phyloP scores from a whole-genome alignment of 2,113 vertebrate genomes.

The Zosterops pallidus region DNA sequence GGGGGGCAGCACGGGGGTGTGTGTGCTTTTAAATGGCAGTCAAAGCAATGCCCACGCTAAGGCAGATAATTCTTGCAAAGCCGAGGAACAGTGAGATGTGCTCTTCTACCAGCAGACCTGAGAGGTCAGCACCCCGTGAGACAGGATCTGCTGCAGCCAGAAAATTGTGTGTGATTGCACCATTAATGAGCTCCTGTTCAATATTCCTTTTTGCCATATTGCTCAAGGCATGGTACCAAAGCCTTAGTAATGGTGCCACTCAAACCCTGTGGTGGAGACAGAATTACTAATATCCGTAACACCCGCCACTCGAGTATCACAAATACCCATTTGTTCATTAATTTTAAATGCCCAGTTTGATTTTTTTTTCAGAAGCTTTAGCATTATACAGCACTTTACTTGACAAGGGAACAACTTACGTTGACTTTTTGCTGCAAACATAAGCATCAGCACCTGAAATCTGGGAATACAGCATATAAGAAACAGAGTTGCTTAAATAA shows the following conservation, averaged over 20 bases:
- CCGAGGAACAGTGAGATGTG: background rate
- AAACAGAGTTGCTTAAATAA: background rate
- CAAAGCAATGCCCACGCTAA: background rate
- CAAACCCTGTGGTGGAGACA: slow-evolving; percentile 22
- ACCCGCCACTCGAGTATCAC: background rate
- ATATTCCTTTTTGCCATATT: slow-evolving; percentile 27
- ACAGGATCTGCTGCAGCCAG: background rate
- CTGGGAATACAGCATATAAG: background rate
- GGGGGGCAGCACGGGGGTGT: too few relatives aligned
- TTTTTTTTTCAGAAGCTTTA: background rate
- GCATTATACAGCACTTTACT: slow-evolving; percentile 6
- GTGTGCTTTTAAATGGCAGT: background rate
- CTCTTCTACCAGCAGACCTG: background rate
- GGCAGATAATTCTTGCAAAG: background rate
- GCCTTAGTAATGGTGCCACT: background rate
- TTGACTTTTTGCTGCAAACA: background rate
- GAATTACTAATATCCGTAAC: slow-evolving; percentile 3
- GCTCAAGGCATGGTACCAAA: slow-evolving; percentile 30
- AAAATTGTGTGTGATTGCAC: background rate
- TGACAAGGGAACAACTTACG: background rate
- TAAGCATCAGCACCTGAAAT: background rate
- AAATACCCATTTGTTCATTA: slow-evolving; percentile 42
- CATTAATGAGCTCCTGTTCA: slow-evolving; percentile 39
- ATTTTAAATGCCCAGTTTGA: slow-evolving; percentile 33
- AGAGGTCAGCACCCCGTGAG: slow-evolving; percentile 24